These are phyloP conservation scores for Protobothrops mucrosquamatus DNA, from an alignment of 2,113 vertebrate species.

Conservation along the genomic window DNA sequence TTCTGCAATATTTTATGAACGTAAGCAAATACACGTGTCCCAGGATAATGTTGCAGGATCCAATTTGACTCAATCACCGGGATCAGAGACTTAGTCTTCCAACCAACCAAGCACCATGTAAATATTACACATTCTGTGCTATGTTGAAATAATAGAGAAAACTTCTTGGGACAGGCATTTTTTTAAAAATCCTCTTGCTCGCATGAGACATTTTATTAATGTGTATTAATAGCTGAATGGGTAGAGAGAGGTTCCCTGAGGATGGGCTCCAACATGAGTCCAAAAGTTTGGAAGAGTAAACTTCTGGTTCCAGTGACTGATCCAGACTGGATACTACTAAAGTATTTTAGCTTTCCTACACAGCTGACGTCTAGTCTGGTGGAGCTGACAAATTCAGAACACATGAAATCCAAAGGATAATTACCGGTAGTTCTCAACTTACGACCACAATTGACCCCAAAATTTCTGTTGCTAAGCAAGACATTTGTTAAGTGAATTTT, in stretches of 20 bases:
- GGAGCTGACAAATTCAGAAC: not conserved
- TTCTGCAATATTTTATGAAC: not conserved
- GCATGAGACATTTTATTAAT: constrained; percentile 20
- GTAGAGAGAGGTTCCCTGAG: not conserved
- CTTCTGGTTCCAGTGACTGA: not conserved
- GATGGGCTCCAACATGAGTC: not conserved
- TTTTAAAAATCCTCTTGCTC: not conserved
- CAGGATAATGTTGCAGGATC: not conserved
- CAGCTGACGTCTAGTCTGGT: not conserved
- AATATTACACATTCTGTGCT: not conserved
- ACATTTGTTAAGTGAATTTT: too few relatives aligned
- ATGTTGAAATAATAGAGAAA: not conserved
- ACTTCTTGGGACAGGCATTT: constrained; percentile 24
- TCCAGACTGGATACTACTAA: not conserved
- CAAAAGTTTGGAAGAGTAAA: not conserved
- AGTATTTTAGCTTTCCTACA: not conserved
- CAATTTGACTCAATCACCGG: not conserved
- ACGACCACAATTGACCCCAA: too few relatives aligned
- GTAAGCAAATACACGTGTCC: not conserved
- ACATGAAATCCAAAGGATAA: not conserved
- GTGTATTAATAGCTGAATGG: constrained; percentile 38
- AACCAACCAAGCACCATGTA: not conserved
- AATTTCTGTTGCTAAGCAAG: too few relatives aligned
- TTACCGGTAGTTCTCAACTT: not conserved
- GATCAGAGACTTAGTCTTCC: not conserved